Percentiles rank a stretch among this genome's conserved stretches.
phyloP scores from a whole-genome alignment of 2,888 invertebrate species.

The Ormyrus rosae region DNA sequence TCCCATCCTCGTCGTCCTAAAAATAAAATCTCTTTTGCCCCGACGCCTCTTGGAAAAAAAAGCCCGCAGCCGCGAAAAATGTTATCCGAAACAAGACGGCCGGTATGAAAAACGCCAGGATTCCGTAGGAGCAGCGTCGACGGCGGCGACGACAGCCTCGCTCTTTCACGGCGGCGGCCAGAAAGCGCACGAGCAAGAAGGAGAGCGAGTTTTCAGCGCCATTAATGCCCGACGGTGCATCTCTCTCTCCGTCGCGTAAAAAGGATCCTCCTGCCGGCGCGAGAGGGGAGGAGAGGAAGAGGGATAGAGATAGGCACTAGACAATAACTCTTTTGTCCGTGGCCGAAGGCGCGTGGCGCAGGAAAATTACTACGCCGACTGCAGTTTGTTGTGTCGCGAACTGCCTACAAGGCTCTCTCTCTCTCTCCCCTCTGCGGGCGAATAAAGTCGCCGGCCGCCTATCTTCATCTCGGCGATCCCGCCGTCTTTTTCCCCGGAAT shows the following conservation, averaged over 20 bases:
- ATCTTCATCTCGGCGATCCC: slow-evolving; percentile 3
- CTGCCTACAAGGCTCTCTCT: slow-evolving; percentile 25
- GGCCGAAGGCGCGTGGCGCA: slow-evolving; percentile 66
- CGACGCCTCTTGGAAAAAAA: not conserved
- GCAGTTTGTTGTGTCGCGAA: slow-evolving; percentile 64
- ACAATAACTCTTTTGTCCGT: slow-evolving; percentile 70
- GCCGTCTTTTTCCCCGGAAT: too few relatives aligned
- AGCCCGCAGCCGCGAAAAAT: not conserved
- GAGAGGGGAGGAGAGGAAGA: slow-evolving; percentile 1
- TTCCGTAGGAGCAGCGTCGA: too few relatives aligned
- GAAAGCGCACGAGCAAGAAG: too few relatives aligned
- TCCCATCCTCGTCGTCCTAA: too few relatives aligned
- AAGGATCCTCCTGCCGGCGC: slow-evolving; percentile 33
- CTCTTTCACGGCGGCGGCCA: too few relatives aligned
- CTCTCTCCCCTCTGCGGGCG: slow-evolving; percentile 3
- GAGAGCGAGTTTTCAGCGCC: slow-evolving; percentile 43
- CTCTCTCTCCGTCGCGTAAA: slow-evolving; percentile 7
- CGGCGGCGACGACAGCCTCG: too few relatives aligned
- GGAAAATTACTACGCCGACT: slow-evolving; percentile 65
- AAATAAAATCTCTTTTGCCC: not conserved
- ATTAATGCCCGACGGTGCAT: slow-evolving; percentile 45
- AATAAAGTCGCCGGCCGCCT: slow-evolving; percentile 38
- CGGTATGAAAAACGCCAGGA: too few relatives aligned
- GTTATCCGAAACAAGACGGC: not conserved
- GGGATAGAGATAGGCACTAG: slow-evolving; percentile 58